A percentile compares a stretch with the other conserved stretches of the same genome.
phyloP scores from a whole-genome alignment of 2,113 vertebrate species.

The Trogon melanurus region DNA sequence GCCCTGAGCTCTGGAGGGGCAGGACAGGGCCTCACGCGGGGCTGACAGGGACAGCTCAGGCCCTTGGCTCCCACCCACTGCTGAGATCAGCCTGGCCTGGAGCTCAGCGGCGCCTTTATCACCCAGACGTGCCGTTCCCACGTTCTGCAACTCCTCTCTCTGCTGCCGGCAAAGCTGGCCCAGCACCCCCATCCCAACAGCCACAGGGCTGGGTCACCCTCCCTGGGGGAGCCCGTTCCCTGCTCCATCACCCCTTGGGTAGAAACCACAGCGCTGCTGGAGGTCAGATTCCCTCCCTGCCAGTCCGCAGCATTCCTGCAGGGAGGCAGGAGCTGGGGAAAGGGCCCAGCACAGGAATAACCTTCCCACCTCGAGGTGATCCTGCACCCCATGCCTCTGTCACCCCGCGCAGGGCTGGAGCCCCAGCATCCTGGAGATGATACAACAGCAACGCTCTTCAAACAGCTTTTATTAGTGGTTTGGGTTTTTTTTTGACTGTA shows the following conservation, averaged over 20 bases:
- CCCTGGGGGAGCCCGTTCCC: no score
- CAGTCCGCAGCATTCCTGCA: no score
- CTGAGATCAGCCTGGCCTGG: neutral
- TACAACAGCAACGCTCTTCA: neutral
- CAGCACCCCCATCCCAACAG: neutral
- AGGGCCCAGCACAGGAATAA: neutral
- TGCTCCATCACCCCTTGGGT: neutral
- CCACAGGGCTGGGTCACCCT: neutral
- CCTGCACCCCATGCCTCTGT: neutral
- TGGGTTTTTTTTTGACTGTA: neutral
- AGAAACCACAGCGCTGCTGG: neutral
- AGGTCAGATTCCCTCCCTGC: neutral
- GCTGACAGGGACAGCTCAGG: rapidly evolving
- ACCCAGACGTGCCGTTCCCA: neutral
- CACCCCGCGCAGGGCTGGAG: rapidly evolving
- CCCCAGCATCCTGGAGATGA: rapidly evolving
- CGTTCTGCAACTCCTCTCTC: no score
- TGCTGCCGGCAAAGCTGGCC: neutral
- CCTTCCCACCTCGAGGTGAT: rapidly evolving
- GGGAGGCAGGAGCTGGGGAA: neutral
- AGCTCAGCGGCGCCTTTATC: neutral
- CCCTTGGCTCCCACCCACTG: neutral
- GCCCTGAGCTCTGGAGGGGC: neutral
- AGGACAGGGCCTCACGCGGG: neutral
- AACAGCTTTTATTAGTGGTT: constrained; percentile 41